Base-by-base conservation (phyloP, 2,797 vertebrate genomes). In the Uromys caudimaculatus region DNA sequence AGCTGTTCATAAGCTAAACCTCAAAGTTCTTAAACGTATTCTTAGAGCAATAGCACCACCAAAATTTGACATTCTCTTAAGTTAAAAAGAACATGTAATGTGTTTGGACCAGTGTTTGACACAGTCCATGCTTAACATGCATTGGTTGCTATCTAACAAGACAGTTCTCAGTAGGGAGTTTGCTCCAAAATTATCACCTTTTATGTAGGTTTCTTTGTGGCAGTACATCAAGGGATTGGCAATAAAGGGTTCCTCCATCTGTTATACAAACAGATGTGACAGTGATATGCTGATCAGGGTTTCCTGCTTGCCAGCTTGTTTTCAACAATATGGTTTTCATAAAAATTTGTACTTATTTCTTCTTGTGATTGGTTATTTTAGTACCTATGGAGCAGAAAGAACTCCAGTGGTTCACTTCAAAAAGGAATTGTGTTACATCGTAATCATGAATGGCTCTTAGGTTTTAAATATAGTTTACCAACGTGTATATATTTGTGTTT, bases 181-280 rank as follows among this genome's bases (percentile, higher is more conserved):
- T 67, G 23, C 10, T 9, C 17, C 21, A 24, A 50, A 47, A 54
- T 41, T 9, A 2, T 50, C 16, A 11, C 6, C 27, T 23, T 73
- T 16, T 12, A 9, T n/a, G 1, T 5, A 9, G 1, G 1, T 3
- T 1, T 4, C 11, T 32, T 35, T 54, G 1, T 62, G 35, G 10
- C 11, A 88, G 50, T 35, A 27, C 0, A 44, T 11, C 38, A 13
- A 29, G 4, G 16, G 10, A 17, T 23, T n/a, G 44, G 2, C 14
- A 21, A 0, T 3, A 0, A 52, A 2, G 8, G 3, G 17, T 2
- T 54, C n/a, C 38, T 32, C 16, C 27, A 11, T 78, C 7, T 64
- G 27, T 17, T 47, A 4, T 9, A 16, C 41, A 27, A 3, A 1
- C 56, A 50, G 13, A 8, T 19, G 10, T 60, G 38, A 58, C 27